phyloP scores from a whole-genome alignment of 2,797 vertebrate species.

The Atherinosoma microstoma region DNA sequence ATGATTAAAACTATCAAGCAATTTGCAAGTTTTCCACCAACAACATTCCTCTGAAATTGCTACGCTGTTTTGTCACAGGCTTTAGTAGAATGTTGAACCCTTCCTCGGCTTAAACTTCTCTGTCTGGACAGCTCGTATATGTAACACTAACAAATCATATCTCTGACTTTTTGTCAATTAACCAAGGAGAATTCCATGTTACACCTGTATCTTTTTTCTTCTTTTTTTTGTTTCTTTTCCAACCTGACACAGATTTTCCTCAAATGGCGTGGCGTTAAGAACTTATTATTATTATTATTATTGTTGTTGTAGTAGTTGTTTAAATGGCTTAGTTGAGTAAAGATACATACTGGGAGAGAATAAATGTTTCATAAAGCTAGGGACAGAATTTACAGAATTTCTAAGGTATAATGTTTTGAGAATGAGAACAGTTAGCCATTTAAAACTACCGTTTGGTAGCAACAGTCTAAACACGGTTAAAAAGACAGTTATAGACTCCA shows the following conservation, averaged over 20 bases:
- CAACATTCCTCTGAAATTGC: too few species aligned
- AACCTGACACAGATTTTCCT: not conserved
- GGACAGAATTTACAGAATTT: not conserved
- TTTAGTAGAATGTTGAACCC: too few species aligned
- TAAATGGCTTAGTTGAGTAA: not conserved
- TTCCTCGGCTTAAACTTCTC: too few species aligned
- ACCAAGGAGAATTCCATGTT: too few species aligned
- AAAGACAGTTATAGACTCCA: slow-evolving; percentile 37
- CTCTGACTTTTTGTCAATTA: too few species aligned
- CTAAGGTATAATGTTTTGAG: not conserved
- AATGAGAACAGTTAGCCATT: not conserved
- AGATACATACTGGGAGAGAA: not conserved
- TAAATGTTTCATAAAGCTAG: not conserved
- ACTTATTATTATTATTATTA: not conserved
- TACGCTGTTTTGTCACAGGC: too few species aligned
- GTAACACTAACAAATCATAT: too few species aligned
- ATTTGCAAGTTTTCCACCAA: too few species aligned
- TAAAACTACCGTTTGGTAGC: not conserved
- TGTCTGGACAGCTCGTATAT: too few species aligned
- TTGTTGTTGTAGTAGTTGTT: not conserved
- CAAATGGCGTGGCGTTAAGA: not conserved
- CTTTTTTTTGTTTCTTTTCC: too few species aligned
- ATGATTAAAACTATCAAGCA: too few species aligned
- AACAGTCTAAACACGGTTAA: slow-evolving; percentile 44
- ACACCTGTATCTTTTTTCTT: too few species aligned